Evolutionary conservation across 2,113 vertebrate species (phyloP).

Genomic region (Nicator chloris): DNA sequence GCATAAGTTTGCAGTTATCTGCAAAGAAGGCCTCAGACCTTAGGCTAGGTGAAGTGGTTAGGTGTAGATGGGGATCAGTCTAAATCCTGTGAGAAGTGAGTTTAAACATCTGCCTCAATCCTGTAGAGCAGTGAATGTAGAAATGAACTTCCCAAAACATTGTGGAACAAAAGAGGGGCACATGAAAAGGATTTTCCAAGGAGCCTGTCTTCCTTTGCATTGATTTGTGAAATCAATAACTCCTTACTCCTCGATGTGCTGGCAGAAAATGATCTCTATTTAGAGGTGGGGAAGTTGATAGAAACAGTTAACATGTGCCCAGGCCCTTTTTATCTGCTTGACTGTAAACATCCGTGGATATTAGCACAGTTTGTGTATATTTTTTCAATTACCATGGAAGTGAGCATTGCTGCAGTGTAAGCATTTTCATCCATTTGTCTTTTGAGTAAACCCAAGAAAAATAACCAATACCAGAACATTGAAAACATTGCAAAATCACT

Average conservation of each 20-base stretch:
- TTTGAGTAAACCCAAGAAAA: conserved; percentile 57
- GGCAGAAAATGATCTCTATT: neutral
- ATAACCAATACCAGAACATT: conserved; percentile 11
- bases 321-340: conserved; percentile 30
- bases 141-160: neutral
- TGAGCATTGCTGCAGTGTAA: conserved; percentile 37
- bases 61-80: neutral
- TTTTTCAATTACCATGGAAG: conserved; percentile 53
- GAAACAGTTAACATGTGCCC: conserved; percentile 32
- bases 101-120: neutral
- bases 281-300: neutral
- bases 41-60: neutral
- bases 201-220: neutral
- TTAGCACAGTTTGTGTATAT: conserved; percentile 39
- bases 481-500: conserved; percentile 33
- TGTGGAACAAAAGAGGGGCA: neutral
- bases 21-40: neutral
- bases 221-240: neutral
- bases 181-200: neutral
- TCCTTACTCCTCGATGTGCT: neutral
- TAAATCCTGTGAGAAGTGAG: neutral
- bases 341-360: conserved; percentile 49
- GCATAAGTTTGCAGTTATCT: neutral
- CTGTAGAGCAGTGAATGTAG: neutral
- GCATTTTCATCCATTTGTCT: conserved; percentile 46